These are phyloP conservation scores for Semicossyphus pulcher DNA, from an alignment of 2,113 vertebrate genomes.

Conservation along the genomic window DNA sequence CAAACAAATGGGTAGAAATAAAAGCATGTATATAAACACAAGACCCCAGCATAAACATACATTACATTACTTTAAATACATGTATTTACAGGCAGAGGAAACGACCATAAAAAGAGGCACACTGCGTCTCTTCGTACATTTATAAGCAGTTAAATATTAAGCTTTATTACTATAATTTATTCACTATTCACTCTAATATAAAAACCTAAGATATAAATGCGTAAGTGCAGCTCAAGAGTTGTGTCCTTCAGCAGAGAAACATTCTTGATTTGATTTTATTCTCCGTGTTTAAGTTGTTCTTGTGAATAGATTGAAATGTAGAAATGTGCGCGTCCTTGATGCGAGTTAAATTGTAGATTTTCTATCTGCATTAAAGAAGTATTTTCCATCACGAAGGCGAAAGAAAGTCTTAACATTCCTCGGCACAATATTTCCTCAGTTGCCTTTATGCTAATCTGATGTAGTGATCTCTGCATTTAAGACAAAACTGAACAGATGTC, in stretches of 20 bases:
- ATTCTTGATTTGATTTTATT: neutral
- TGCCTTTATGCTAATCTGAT: neutral
- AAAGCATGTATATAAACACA: constrained; percentile 4
- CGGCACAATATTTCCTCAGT: neutral
- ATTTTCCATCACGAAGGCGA: neutral
- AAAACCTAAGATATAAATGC: neutral
- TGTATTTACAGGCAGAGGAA: neutral
- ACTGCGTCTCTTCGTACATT: neutral
- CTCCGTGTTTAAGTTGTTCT: neutral
- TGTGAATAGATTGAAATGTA: neutral
- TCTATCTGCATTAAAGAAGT: neutral
- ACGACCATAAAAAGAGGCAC: neutral
- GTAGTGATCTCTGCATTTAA: constrained; percentile 51
- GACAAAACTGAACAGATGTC: constrained; percentile 56
- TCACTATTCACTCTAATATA: neutral
- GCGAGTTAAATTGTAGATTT: neutral
- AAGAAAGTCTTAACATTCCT: neutral
- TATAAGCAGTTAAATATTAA: too few relatives aligned
- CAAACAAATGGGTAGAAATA: constrained; percentile 21
- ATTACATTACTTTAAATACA: neutral
- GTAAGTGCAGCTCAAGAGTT: neutral
- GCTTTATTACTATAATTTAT: neutral
- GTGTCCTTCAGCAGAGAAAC: neutral
- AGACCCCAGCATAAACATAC: neutral
- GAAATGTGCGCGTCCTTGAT: neutral